These are phyloP conservation scores for Malaclemys terrapin DNA, from an alignment of 2,113 vertebrate species.

Conservation along the genomic window DNA sequence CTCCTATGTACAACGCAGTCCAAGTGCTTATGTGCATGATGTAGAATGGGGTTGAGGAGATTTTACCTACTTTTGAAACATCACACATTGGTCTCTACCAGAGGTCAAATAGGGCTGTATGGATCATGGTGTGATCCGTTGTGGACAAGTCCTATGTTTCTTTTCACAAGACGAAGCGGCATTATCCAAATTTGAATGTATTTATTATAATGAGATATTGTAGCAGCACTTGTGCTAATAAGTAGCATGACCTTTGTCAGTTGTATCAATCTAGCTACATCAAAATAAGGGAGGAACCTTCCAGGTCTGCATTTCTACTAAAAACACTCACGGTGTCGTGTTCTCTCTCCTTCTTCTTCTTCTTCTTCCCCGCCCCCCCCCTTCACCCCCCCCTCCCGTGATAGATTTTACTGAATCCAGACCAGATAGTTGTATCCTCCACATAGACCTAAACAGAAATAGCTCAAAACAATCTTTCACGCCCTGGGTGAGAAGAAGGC, in stretches of 20 bases:
- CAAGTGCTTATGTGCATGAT: background rate
- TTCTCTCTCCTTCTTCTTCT: background rate
- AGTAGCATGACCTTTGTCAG: background rate
- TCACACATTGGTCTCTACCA: accelerated
- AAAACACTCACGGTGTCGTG: background rate
- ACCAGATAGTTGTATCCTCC: conserved; percentile 59
- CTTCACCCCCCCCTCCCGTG: background rate
- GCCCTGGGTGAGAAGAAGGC: background rate
- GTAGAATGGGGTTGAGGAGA: background rate
- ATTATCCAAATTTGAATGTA: accelerated
- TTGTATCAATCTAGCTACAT: background rate
- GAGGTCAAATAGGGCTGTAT: background rate
- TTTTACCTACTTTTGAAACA: background rate
- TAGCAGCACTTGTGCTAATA: background rate
- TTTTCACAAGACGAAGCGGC: background rate
- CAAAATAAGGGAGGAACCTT: conserved; percentile 50
- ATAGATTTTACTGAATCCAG: conserved; percentile 60
- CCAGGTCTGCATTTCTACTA: conserved; percentile 59
- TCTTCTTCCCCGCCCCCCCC: too few species aligned
- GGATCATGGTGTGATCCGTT: background rate
- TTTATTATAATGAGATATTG: background rate
- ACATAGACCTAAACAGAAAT: conserved; percentile 22
- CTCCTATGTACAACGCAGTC: background rate
- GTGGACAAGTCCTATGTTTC: background rate
- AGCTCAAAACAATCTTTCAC: background rate